phyloP scores from a whole-genome alignment of 2,888 invertebrate species.

The Ochropleura plecta region DNA sequence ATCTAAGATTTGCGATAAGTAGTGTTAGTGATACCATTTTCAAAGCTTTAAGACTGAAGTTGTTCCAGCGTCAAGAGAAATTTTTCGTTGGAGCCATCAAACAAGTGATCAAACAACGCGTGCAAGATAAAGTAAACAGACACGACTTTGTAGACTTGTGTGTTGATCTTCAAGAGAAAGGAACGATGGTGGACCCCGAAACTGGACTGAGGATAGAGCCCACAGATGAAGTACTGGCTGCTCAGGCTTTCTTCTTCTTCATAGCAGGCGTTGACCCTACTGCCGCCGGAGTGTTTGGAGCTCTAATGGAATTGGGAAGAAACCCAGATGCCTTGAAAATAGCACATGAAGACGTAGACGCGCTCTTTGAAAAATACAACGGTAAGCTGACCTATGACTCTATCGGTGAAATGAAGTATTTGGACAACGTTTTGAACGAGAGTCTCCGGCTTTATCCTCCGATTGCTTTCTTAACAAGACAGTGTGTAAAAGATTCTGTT shows the following conservation, averaged over 20 bases:
- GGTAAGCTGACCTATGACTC: constrained; percentile 58
- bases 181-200: constrained; percentile 71
- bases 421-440: constrained; percentile 77
- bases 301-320: constrained; percentile 75
- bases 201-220: constrained; percentile 76
- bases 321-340: constrained; percentile 72
- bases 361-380: constrained; percentile 47
- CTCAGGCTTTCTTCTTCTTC: constrained; percentile 64
- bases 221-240: constrained; percentile 71
- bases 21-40: constrained; percentile 60
- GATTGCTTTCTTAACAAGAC: constrained; percentile 72
- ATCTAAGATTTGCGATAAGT: constrained; percentile 68
- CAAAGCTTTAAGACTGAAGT: constrained; percentile 68
- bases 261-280: constrained; percentile 80
- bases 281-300: constrained; percentile 59
- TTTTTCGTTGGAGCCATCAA: constrained; percentile 80
- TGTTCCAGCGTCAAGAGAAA: constrained; percentile 72
- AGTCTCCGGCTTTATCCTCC: constrained; percentile 77
- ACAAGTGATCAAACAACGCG: constrained; percentile 73
- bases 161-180: constrained; percentile 75
- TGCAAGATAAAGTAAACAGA: constrained; percentile 70
- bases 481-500: constrained; percentile 72
- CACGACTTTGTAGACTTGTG: constrained; percentile 81
- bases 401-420: constrained; percentile 73
- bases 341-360: constrained; percentile 49